phyloP scores from a whole-genome alignment of 2,113 vertebrate genomes.

The Nerophis ophidion region DNA sequence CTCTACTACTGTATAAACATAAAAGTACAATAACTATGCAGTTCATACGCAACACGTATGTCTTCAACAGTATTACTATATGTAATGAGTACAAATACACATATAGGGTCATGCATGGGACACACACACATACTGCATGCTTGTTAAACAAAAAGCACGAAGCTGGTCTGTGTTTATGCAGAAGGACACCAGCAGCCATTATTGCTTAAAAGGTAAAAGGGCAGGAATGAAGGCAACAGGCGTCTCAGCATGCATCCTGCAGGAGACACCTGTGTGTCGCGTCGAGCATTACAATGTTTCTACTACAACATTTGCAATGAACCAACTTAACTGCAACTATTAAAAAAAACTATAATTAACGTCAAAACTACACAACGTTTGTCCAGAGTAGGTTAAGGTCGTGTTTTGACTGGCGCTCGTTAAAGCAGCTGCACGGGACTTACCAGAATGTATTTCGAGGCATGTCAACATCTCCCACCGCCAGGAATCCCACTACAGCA shows the following conservation, averaged over 20 bases:
- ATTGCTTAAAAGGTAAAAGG: slow-evolving; percentile 2
- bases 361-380: slow-evolving; percentile 43
- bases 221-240: slow-evolving; percentile 47
- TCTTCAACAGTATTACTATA: neutral
- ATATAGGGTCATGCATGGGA: neutral
- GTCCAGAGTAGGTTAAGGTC: slow-evolving; percentile 60
- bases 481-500: slow-evolving; percentile 29
- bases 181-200: slow-evolving; percentile 2
- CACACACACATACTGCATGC: neutral
- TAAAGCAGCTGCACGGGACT: slow-evolving; percentile 63
- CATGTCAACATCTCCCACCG: slow-evolving; percentile 56
- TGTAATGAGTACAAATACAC: neutral
- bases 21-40: too few species aligned
- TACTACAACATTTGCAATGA: neutral
- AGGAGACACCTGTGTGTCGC: slow-evolving; percentile 39
- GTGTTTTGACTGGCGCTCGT: slow-evolving; percentile 39
- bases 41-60: too few species aligned
- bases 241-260: slow-evolving; percentile 55
- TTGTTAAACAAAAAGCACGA: neutral
- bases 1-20: too few species aligned
- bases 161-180: neutral
- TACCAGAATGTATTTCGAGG: slow-evolving; percentile 66
- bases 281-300: neutral
- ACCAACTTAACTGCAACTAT: slow-evolving; percentile 44
- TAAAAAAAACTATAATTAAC: slow-evolving; percentile 59